Conservation (phyloP, 2,888 invertebrate genomes). For the Tethea ocularis region DNA sequence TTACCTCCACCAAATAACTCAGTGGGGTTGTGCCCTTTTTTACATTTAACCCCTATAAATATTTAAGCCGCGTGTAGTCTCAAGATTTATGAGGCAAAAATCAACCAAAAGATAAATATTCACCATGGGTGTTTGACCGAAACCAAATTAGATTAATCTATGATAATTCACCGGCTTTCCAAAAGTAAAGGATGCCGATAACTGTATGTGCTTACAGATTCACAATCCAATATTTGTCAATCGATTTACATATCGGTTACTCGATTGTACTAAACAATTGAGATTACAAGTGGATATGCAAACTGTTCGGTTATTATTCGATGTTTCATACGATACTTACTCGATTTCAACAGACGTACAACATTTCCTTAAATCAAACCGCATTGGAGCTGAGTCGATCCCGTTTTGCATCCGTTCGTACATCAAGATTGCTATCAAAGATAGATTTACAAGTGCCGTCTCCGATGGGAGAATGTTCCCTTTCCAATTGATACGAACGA, state of each 20-base stretch:
- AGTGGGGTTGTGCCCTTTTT: slow-evolving; percentile 66
- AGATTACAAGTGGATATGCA: slow-evolving; percentile 66
- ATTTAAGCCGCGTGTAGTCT: slow-evolving; percentile 63
- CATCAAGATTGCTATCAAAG: slow-evolving; percentile 82
- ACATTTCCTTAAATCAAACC: slow-evolving; percentile 78
- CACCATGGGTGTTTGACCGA: slow-evolving; percentile 51
- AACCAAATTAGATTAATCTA: slow-evolving; percentile 51
- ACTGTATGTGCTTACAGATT: neutral
- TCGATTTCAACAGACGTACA: slow-evolving; percentile 44
- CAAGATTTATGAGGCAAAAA: slow-evolving; percentile 67
- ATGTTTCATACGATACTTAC: slow-evolving; percentile 48
- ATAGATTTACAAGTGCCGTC: slow-evolving; percentile 82
- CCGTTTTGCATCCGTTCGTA: slow-evolving; percentile 83
- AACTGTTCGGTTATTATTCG: slow-evolving; percentile 51
- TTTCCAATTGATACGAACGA: slow-evolving; percentile 65
- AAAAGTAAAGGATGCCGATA: slow-evolving; percentile 6
- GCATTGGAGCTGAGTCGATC: slow-evolving; percentile 57
- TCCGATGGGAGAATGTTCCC: slow-evolving; percentile 59
- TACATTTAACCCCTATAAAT: slow-evolving; percentile 71
- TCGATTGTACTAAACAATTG: slow-evolving; percentile 66
- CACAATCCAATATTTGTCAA: slow-evolving; percentile 44
- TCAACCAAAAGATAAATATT: slow-evolving; percentile 56
- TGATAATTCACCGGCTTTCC: slow-evolving; percentile 23
- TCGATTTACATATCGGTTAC: slow-evolving; percentile 50
- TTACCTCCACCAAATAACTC: slow-evolving; percentile 34